Percentiles rank a stretch among this genome's conserved stretches.
These are phyloP conservation scores for Trematomus bernacchii DNA, from an alignment of 2,797 vertebrate genomes.

Conservation along the genomic window DNA sequence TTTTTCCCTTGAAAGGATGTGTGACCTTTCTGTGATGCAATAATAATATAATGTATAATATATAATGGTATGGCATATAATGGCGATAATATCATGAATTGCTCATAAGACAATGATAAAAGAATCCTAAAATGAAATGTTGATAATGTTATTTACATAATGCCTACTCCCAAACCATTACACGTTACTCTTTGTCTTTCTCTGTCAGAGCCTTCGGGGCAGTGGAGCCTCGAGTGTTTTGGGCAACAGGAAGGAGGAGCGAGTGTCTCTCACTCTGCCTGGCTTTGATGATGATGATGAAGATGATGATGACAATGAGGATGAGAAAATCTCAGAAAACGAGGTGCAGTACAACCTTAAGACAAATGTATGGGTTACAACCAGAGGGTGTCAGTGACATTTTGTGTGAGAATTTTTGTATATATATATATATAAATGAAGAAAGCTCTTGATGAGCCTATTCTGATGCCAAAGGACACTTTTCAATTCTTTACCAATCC, in stretches of 20 bases:
- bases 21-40: background rate
- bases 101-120: no score
- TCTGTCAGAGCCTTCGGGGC: constrained; percentile 63
- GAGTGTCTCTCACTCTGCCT: constrained; percentile 59
- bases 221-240: constrained; percentile 68
- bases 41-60: background rate
- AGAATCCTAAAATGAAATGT: no score
- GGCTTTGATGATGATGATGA: constrained; percentile 65
- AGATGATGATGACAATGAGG: constrained; percentile 71
- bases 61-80: no score
- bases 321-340: constrained; percentile 77
- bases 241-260: constrained; percentile 78
- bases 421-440: background rate
- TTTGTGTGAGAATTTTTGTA: background rate
- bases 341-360: constrained; percentile 61
- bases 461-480: no score
- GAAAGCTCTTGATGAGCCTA: no score
- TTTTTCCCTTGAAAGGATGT: no score
- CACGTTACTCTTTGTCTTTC: background rate
- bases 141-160: no score
- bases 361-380: background rate
- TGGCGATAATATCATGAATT: no score
- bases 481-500: no score
- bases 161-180: background rate
- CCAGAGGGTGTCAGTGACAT: background rate